Base-by-base conservation (phyloP, 2,888 invertebrate genomes). In the Ormyrus nitidulus region DNA sequence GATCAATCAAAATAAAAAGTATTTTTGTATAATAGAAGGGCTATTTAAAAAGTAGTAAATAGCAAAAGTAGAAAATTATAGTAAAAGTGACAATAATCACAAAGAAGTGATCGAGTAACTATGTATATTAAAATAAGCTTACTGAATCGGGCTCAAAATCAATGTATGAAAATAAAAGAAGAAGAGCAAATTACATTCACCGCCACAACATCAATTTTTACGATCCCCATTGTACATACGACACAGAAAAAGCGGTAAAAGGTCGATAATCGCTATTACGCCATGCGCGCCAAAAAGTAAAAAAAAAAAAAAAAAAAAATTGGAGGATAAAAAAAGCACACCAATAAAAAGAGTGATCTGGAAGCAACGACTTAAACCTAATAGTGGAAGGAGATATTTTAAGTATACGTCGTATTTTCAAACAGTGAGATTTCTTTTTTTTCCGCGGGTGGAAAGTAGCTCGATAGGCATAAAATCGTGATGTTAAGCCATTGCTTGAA, bases 241-340 rank as follows among this genome's bases (percentile, higher is more conserved):
- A 11, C 58, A 72, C 70, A 75, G 58, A 64, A 70, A 69, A 66
- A 79, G 65, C 64, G 65, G 51, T 49, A 69, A 70, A 75, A 75
- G 79, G 65, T 79, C 58, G 70, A 70, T 75, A 78, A 78, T 70
- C 58, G 74, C 75, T 49, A 59, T 75, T 69, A 79, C 75, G 74
- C 74, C 75, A 75, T 79, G 70, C 65, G 75, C 78, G 48, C 66
- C 3, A 61, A 7, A 6, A 5, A n/a, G 19, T 51, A 65, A 65
- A 70, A 56, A 51, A 34, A 61, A 56, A 62, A 7, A 54, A 44
- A 13, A 48, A 19, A 68, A 34, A 46, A 53, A 6, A 62, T n/a
- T 13, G 48, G 9, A 64, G 19, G 19, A 62, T 8, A 5, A 19
- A 19, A 19, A 19, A 19, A 19, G 19, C 19, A 19, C 19, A 19